These are phyloP conservation scores for Perccottus glenii DNA, from an alignment of 2,113 vertebrate genomes.

Conservation along the genomic window DNA sequence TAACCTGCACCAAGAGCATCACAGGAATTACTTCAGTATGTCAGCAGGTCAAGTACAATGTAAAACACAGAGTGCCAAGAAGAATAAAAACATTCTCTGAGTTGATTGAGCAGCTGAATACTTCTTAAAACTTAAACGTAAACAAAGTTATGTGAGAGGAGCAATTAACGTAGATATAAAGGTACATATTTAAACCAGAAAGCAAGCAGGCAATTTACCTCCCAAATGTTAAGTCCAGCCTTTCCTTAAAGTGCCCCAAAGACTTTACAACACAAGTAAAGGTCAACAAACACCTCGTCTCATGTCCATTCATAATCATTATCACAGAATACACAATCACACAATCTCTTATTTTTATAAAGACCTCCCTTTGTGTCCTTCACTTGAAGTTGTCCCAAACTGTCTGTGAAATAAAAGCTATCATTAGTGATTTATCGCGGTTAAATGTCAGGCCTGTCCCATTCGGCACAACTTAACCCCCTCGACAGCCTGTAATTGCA, in stretches of 20 bases:
- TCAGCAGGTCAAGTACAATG: too few species aligned
- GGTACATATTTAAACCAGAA: too few species aligned
- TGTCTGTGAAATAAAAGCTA: not conserved
- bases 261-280: not conserved
- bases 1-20: too few species aligned
- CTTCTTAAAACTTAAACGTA: too few species aligned
- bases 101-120: too few species aligned
- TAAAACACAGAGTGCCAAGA: too few species aligned
- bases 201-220: too few species aligned
- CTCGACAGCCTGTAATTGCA: slow-evolving; percentile 70
- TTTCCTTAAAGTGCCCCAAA: slow-evolving; percentile 1
- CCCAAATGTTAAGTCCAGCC: not conserved
- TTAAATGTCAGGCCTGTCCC: slow-evolving; percentile 40
- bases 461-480: slow-evolving; percentile 60
- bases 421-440: slow-evolving; percentile 9
- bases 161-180: too few species aligned
- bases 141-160: too few species aligned
- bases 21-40: too few species aligned
- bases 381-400: not conserved
- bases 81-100: too few species aligned
- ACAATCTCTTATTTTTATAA: not conserved
- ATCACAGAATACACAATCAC: not conserved
- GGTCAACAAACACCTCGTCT: not conserved
- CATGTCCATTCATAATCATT: not conserved
- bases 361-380: not conserved